Conservation (phyloP, 2,888 invertebrate species). For the Hemithea aestivaria region DNA sequence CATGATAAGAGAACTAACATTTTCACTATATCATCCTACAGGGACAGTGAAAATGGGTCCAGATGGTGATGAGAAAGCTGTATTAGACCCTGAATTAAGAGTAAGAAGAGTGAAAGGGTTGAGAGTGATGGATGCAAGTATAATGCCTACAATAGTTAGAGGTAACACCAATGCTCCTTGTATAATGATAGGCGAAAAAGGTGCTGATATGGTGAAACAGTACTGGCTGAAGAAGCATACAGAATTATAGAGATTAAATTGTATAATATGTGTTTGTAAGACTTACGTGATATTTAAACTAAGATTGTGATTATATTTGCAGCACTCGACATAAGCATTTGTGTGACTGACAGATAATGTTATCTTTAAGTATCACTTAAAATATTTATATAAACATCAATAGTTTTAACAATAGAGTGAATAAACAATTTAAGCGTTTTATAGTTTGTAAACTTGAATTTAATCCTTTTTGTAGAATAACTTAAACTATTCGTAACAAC, state of each 20-base stretch:
- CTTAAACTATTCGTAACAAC: too few relatives aligned
- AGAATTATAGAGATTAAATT: constrained; percentile 37
- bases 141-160: constrained; percentile 81
- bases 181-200: constrained; percentile 83
- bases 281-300: too few relatives aligned
- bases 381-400: too few relatives aligned
- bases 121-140: constrained; percentile 82
- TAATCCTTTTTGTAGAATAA: too few relatives aligned
- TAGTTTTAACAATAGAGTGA: too few relatives aligned
- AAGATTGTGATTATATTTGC: too few relatives aligned
- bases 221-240: constrained; percentile 60
- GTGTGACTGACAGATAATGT: too few relatives aligned
- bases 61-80: constrained; percentile 55
- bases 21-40: constrained; percentile 84
- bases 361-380: too few relatives aligned
- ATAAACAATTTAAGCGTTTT: too few relatives aligned
- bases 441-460: too few relatives aligned
- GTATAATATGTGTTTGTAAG: too few relatives aligned
- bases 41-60: constrained; percentile 83
- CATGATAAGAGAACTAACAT: constrained; percentile 44
- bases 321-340: too few relatives aligned
- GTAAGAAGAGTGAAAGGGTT: constrained; percentile 74
- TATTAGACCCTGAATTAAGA: constrained; percentile 77
- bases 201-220: constrained; percentile 80
- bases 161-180: constrained; percentile 81